Evolutionary conservation across 2,888 invertebrate species (phyloP).

Genomic region (Philopedon plagiatum): DNA sequence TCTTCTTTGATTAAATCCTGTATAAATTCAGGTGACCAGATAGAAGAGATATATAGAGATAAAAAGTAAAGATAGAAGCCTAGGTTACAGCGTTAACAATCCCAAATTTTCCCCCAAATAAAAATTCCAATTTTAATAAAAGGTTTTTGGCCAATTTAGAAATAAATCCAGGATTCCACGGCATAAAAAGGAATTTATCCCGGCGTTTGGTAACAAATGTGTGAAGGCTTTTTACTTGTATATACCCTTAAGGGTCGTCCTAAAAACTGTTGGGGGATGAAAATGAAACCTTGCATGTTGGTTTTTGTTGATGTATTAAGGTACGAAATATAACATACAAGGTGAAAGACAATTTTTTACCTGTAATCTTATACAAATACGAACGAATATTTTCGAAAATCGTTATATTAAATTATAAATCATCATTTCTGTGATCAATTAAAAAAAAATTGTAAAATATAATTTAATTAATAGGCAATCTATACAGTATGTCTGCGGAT

Average conservation of each 20-base stretch:
- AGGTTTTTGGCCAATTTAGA: slow-evolving; percentile 6
- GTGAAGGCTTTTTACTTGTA: slow-evolving; percentile 11
- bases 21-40: too few relatives aligned
- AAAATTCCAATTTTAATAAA: slow-evolving; percentile 10
- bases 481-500: too few relatives aligned
- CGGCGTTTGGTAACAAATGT: slow-evolving; percentile 12
- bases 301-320: slow-evolving; percentile 1
- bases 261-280: neutral
- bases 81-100: neutral
- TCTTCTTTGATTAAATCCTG: too few relatives aligned
- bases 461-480: too few relatives aligned
- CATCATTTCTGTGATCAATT: too few relatives aligned
- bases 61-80: too few relatives aligned
- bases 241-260: slow-evolving; percentile 1
- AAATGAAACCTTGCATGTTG: slow-evolving; percentile 5
- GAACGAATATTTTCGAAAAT: too few relatives aligned
- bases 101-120: neutral
- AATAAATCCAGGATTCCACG: neutral
- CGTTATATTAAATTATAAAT: too few relatives aligned
- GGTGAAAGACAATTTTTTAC: too few relatives aligned
- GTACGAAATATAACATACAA: slow-evolving; percentile 1
- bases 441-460: too few relatives aligned
- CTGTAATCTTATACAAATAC: too few relatives aligned
- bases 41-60: too few relatives aligned
- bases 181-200: slow-evolving; percentile 1